Evolutionary conservation across 2,113 vertebrate genomes (phyloP).

Genomic region (Hirundichthys speculiger): DNA sequence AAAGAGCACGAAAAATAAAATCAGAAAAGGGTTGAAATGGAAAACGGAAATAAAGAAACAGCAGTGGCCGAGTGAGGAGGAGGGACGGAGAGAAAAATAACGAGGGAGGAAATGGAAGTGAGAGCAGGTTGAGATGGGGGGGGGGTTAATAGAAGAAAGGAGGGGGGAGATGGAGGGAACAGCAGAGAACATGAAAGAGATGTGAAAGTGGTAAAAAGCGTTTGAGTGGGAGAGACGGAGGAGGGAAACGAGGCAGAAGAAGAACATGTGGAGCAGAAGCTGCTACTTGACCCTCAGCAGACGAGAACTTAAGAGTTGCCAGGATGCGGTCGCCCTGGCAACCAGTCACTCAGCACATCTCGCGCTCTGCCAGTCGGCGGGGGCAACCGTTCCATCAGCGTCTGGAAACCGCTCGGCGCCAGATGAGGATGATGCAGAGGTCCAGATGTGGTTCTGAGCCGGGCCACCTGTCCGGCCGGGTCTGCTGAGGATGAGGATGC

Average conservation of each 20-base stretch:
- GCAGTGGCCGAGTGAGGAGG: neutral
- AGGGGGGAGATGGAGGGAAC: neutral
- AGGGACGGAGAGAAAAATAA: neutral
- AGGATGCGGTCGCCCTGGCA: conserved; percentile 60
- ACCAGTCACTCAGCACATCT: conserved; percentile 68
- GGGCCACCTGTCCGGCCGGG: too few species aligned
- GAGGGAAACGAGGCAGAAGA: neutral
- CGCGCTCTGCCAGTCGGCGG: conserved; percentile 57
- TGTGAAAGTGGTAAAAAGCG: neutral
- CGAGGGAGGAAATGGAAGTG: neutral
- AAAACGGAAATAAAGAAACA: conserved; percentile 5
- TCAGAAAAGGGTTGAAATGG: conserved; percentile 20
- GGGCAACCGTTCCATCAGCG: conserved; percentile 76
- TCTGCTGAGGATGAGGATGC: conserved; percentile 52
- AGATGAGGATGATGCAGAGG: conserved; percentile 53
- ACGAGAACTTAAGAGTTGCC: conserved; percentile 57
- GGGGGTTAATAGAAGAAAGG: neutral
- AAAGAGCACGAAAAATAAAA: conserved; percentile 18
- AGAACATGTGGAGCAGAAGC: conserved; percentile 13
- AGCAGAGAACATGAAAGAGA: neutral
- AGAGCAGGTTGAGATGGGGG: neutral
- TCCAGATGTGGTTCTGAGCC: too few species aligned
- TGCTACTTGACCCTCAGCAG: conserved; percentile 23
- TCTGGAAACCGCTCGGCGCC: conserved; percentile 70
- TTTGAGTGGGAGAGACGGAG: neutral